Percentiles rank a stretch among this genome's conserved stretches.
Evolutionary conservation across 2,113 vertebrate genomes (phyloP).

Genomic region (Onychostoma macrolepis): DNA sequence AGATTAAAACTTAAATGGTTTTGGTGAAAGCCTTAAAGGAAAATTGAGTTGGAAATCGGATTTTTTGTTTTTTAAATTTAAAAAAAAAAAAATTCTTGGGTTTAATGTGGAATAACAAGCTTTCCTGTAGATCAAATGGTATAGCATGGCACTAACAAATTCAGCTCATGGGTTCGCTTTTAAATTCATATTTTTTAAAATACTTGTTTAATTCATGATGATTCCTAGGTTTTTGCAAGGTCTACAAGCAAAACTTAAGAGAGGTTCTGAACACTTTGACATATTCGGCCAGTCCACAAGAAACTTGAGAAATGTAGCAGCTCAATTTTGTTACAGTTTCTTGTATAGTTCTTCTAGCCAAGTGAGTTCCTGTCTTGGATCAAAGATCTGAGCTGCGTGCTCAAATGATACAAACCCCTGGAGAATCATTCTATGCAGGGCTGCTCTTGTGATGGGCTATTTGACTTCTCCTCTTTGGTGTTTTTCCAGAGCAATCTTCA

Average conservation of each 20-base stretch:
- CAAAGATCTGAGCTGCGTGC: slow-evolving; percentile 1
- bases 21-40: not conserved
- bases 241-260: not conserved
- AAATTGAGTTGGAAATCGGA: too few relatives aligned
- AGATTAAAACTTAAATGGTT: not conserved
- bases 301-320: not conserved
- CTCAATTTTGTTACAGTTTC: not conserved
- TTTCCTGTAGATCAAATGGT: not conserved
- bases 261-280: not conserved
- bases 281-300: not conserved
- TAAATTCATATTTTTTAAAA: not conserved
- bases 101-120: not conserved
- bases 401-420: not conserved
- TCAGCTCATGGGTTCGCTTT: not conserved
- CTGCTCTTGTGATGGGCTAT: not conserved
- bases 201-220: not conserved
- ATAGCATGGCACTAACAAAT: not conserved
- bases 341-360: not conserved
- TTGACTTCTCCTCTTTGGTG: not conserved
- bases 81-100: too few relatives aligned
- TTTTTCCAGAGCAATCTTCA: not conserved
- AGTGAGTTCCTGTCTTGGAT: slow-evolving; percentile 11
- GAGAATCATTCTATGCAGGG: not conserved
- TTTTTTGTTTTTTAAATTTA: not conserved
- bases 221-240: not conserved